Percentiles rank a stretch among this genome's conserved stretches.
Evolutionary conservation across 2,797 vertebrate genomes (phyloP).

Genomic region (Lacerta viridis): DNA sequence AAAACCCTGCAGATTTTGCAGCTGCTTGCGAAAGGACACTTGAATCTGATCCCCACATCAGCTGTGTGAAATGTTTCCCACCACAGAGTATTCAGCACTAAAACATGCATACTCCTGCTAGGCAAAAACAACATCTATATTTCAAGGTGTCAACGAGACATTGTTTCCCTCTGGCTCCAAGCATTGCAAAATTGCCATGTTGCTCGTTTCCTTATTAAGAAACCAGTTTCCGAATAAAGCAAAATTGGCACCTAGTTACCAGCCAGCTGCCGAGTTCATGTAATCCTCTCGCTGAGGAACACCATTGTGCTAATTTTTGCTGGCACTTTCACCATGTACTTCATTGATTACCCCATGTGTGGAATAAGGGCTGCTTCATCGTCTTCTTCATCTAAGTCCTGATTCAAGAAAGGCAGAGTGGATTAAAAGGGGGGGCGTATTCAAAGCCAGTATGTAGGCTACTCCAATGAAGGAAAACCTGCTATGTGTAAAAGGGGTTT

Average conservation of each 20-base stretch:
- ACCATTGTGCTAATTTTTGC: slow-evolving; percentile 9
- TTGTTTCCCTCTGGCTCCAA: not conserved
- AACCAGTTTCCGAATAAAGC: not conserved
- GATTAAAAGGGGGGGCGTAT: too few species aligned
- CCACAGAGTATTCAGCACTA: not conserved
- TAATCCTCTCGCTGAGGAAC: slow-evolving; percentile 20
- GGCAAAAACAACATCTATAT: not conserved
- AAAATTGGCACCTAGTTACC: slow-evolving; percentile 17
- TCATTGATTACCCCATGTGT: slow-evolving; percentile 18
- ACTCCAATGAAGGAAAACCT: not conserved
- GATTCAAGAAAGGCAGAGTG: slow-evolving; percentile 2
- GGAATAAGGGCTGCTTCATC: slow-evolving; percentile 50
- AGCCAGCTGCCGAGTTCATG: not conserved
- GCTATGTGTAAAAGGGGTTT: not conserved
- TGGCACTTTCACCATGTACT: slow-evolving; percentile 37
- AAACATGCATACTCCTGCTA: not conserved
- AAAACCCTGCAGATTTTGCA: not conserved
- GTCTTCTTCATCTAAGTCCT: slow-evolving; percentile 39
- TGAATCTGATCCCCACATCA: not conserved
- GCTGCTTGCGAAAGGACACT: not conserved
- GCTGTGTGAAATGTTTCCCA: not conserved
- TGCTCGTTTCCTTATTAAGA: slow-evolving; percentile 10
- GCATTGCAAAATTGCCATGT: not conserved
- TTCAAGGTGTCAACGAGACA: not conserved
- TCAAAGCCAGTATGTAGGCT: not conserved